A percentile compares a stretch with the other conserved stretches of the same genome.
These are phyloP conservation scores for Epistrophe eligans DNA, from an alignment of 2,888 invertebrate genomes.

Conservation along the genomic window DNA sequence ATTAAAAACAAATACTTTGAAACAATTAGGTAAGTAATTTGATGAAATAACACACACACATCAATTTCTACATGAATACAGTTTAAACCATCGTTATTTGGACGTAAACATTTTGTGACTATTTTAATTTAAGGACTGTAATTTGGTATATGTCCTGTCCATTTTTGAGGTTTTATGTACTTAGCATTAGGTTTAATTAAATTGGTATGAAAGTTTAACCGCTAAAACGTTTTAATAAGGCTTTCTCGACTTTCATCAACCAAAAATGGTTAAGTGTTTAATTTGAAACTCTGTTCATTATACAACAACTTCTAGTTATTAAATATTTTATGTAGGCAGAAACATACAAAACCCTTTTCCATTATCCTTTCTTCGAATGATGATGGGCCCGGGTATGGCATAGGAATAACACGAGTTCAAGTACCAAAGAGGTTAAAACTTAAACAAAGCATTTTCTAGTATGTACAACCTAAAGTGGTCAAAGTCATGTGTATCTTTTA, in stretches of 20 bases:
- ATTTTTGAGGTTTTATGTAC: neutral
- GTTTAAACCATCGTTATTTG: too few relatives aligned
- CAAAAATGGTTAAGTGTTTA: constrained; percentile 20
- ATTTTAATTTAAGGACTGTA: neutral
- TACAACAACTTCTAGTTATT: constrained; percentile 16
- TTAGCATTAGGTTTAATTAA: constrained; percentile 5
- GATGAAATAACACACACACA: neutral
- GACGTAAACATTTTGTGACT: neutral
- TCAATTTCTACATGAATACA: neutral
- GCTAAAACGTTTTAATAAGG: constrained; percentile 22
- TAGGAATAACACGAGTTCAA: constrained; percentile 18
- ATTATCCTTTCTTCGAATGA: neutral
- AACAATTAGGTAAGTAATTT: too few relatives aligned
- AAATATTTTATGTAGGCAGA: constrained; percentile 12
- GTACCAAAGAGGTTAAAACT: constrained; percentile 9
- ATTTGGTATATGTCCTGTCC: neutral
- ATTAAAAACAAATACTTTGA: too few relatives aligned
- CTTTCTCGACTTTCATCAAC: constrained; percentile 13
- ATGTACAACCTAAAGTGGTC: constrained; percentile 23
- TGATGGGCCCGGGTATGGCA: neutral
- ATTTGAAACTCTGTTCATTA: constrained; percentile 23
- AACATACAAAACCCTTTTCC: neutral
- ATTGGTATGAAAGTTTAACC: constrained; percentile 1
- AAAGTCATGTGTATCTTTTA: constrained; percentile 32
- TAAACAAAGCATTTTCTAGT: constrained; percentile 18